Base-by-base conservation (phyloP, 23 tunicate species). In the Ciona savignyi region DNA sequence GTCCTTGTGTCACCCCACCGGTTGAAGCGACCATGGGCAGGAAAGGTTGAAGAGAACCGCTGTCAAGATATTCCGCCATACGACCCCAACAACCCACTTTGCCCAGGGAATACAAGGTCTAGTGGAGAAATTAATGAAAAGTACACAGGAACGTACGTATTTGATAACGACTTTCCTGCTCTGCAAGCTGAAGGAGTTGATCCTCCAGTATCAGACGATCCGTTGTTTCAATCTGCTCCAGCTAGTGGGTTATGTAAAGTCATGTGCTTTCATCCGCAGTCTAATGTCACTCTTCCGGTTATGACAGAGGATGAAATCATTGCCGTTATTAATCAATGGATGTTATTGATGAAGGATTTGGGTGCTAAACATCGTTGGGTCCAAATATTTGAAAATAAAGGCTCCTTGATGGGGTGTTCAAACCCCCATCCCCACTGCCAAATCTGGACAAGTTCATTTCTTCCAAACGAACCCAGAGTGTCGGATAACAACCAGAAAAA, bases 351-450 rank as follows among this genome's bases (percentile, higher is more conserved):
- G 20, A 4, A 26, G 1, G 81, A 87, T 30, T 63, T 83, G 72
- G 74, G 74, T 25, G 48, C 65, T n/a, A 74, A 70, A 68, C 78
- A 81, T 34, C 35, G 76, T 6, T 93, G 98, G 98, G 87, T 93
- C 1, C 98, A 93, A 51, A 86, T 93, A 3, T 93, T 93, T 64
- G 98, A 93, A 73, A 93, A 93, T 65, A 89, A 89, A 74, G 98
- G 98, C 6, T 72, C 77, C 27, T 63, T 87, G 28, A 93, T 93
- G 98, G 98, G 98, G 11, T 93, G 98, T 60, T 93, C 98, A 15
- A 93, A 93, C 62, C 98, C 98, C 11, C 98, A 93, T 69, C 98
- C 98, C 20, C 98, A 93, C 67, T 93, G 98, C 73, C 98, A 93
- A 73, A 87, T 93, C 22, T 93, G 98, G 98, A 76, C 98, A 27